A percentile compares a stretch with the other conserved stretches of the same genome.
Evolutionary conservation across 2,888 invertebrate species (phyloP).

Genomic region (Nemotelus pantherinus): DNA sequence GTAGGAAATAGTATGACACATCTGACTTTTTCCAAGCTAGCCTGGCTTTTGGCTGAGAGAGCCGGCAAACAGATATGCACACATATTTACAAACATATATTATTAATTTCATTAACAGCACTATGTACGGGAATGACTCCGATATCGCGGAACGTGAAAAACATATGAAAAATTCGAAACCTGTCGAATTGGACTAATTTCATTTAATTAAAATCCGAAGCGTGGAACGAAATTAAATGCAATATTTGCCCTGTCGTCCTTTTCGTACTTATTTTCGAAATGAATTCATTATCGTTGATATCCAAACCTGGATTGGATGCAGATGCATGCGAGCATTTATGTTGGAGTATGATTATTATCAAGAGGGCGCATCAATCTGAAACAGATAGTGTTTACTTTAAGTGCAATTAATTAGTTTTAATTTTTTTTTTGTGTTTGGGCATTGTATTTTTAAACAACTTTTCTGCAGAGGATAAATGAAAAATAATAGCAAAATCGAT

Average conservation of each 20-base stretch:
- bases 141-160: background rate
- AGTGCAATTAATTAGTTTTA: no score
- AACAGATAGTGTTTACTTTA: no score
- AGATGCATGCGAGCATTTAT: no score
- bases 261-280: background rate
- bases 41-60: background rate
- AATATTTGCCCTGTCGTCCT: constrained; percentile 1
- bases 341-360: no score
- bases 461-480: no score
- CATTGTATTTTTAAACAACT: no score
- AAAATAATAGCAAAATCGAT: no score
- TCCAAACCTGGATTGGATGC: no score
- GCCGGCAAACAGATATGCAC: background rate
- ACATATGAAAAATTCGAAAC: constrained; percentile 1
- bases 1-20: constrained; percentile 4
- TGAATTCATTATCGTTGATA: background rate
- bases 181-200: constrained; percentile 15
- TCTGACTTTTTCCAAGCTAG: background rate
- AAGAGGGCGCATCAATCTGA: no score
- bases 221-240: background rate
- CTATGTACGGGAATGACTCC: background rate
- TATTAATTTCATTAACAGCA: constrained; percentile 31
- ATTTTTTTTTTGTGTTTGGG: no score
- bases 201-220: constrained; percentile 29
- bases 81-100: background rate